Base-by-base conservation (phyloP, 2,113 vertebrate species). In the Equus przewalskii region DNA sequence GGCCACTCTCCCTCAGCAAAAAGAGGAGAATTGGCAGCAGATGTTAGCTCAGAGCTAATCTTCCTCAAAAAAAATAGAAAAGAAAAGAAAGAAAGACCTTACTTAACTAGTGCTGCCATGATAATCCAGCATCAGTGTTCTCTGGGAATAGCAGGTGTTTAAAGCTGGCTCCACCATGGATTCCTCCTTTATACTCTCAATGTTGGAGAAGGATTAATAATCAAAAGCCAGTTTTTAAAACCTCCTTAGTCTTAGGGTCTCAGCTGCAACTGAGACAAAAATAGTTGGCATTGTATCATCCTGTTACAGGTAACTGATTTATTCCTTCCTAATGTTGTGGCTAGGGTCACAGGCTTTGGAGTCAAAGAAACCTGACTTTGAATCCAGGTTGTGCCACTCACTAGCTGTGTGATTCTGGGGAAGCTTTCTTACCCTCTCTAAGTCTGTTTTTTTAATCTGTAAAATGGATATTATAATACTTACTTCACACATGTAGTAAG, bases 211-310 rank as follows among this genome's bases (percentile, higher is more conserved):
- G 51, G 30, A 49, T 82, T 88, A 76, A 67, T 72, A 84, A 84
- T 83, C 46, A 79, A 73, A 79, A 24, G 1, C 49, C 78, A 94
- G n/a, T 44, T 67, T 96, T 64, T 80, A 92, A 67, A 89, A 69
- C 33, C 12, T 76, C 69, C 26, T 87, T 78, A 49, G 30, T 67
- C 33, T 89, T 84, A 24, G 22, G 44, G 36, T 86, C 51, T 95
- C 46, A 78, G 18, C 60, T 70, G 46, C 11, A 87, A 19, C 54
- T 58, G 33, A 82, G 54, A 70, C 22, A 89, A 89, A 78, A 84
- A 26, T 62, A 28, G 58, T 81, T 86, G 86, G 86, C 80, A 56
- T 10, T 69, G 62, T 85, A 82, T 28, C 44, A 92, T 44, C 51
- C 24, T 64, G 1, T 69, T 69, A 69, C 4, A 56, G 64, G 2